phyloP scores from a whole-genome alignment of 2,888 invertebrate genomes.

The Hirtodrosophila duncani region DNA sequence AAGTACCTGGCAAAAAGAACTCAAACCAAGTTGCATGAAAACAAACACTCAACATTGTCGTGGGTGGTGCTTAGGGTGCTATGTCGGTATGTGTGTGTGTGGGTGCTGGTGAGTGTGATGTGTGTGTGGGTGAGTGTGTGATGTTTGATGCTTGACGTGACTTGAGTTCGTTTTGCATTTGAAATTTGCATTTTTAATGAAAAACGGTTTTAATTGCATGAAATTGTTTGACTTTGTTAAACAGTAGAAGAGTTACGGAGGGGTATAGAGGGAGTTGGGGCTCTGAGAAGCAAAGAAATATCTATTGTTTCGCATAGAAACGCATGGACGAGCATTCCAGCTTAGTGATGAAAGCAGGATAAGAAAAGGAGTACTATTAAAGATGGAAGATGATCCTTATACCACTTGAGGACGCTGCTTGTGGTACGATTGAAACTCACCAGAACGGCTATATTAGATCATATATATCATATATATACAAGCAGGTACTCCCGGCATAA shows the following conservation, averaged over 20 bases:
- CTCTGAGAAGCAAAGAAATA: too few species aligned
- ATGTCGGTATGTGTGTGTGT: neutral
- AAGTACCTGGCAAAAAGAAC: slow-evolving; percentile 56
- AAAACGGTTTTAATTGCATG: slow-evolving; percentile 73
- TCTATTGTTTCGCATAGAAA: too few species aligned
- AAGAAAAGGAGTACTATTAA: neutral
- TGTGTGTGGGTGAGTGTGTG: slow-evolving; percentile 27
- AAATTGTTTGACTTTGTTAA: slow-evolving; percentile 74
- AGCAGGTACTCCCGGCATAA: too few species aligned
- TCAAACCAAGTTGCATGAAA: slow-evolving; percentile 51
- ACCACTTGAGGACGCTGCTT: too few species aligned
- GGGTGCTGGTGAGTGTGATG: slow-evolving; percentile 5
- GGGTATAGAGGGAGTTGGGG: neutral
- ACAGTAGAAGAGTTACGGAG: slow-evolving; percentile 42
- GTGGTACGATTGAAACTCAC: too few species aligned
- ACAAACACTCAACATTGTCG: slow-evolving; percentile 52
- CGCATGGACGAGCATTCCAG: too few species aligned
- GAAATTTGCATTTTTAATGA: slow-evolving; percentile 75
- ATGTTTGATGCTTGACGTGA: slow-evolving; percentile 55
- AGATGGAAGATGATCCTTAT: neutral
- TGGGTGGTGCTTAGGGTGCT: neutral
- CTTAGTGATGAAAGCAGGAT: neutral
- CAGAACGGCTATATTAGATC: too few species aligned
- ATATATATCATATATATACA: too few species aligned
- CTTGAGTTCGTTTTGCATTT: slow-evolving; percentile 68